Base-by-base conservation (phyloP, 2,888 invertebrate genomes). In the Macrosiphum euphorbiae region DNA sequence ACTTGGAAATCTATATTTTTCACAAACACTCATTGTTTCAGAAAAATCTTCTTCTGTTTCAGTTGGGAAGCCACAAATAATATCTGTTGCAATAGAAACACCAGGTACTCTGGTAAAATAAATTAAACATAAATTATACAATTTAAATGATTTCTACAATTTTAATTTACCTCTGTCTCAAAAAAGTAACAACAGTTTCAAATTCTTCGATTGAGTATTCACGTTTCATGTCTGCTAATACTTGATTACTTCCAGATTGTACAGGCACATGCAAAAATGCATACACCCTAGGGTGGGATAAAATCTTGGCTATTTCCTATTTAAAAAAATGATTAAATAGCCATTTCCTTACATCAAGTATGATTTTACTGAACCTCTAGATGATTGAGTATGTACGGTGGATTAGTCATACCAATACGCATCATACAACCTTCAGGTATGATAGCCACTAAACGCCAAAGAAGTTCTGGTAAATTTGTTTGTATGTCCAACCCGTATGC, bases 11-110 rank as follows among this genome's bases (percentile, higher is more conserved):
- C 97, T 97, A 96, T 99, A 98, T 95, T 98, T 97, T 95, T 96
- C 96, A 95, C 99, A 99, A 0, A 99, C 96, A 0, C 96, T 95
- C 96, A 99, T 96, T 0, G 99, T 99, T 95, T 98, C 97, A 90
- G 98, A 97, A 96, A 99, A 99, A 96, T 99, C 98, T 26, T 96
- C 96, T 88, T 97, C 98, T 0, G 98, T 99, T 96, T 99, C 99
- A 0, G 98, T 99, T 0, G 99, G 99, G 96, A 99, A 99, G 0
- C 99, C 99, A 96, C 99, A 99, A 95, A 99, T 99, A 88, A 99
- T 98, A 96, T 99, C 99, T 0, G 99, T 99, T 0, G 99, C 99
- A 95, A 99, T 98, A 28, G 98, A 99, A 91, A 99, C 97, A 5
- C 98, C 98, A 0, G 98, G 97, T 0, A 99, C 98, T 95, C 98